Conservation (phyloP, 2,113 vertebrate species). For the Castor canadensis region DNA sequence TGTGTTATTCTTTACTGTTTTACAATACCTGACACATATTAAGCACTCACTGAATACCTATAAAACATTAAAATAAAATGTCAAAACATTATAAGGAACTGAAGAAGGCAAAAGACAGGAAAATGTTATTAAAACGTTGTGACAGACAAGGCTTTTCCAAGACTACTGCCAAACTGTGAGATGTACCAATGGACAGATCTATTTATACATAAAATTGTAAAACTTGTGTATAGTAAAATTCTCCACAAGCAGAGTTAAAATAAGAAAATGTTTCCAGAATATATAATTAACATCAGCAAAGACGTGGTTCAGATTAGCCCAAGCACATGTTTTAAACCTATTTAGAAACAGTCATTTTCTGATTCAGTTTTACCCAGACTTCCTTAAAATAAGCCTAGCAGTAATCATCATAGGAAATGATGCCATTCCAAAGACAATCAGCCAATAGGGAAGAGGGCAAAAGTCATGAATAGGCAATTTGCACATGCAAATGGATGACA, state of each 20-base stretch:
- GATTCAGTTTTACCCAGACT: slow-evolving; percentile 38
- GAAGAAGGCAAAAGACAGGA: background rate
- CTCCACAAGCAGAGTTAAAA: slow-evolving; percentile 22
- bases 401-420: background rate
- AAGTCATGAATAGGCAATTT: slow-evolving; percentile 10
- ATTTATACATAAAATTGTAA: slow-evolving; percentile 13
- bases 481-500: background rate
- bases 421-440: background rate
- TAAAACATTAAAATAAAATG: slow-evolving; percentile 47
- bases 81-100: background rate
- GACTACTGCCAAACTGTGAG: background rate
- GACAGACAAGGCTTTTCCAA: background rate
- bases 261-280: slow-evolving; percentile 19
- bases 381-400: slow-evolving; percentile 23
- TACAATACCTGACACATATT: background rate
- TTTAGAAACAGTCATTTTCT: slow-evolving; percentile 23
- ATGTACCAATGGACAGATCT: background rate
- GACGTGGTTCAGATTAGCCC: slow-evolving; percentile 9
- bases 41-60: background rate
- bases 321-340: slow-evolving; percentile 17
- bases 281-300: slow-evolving; percentile 19
- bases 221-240: slow-evolving; percentile 28
- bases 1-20: slow-evolving; percentile 2
- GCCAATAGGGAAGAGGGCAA: background rate
- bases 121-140: background rate